Percentiles rank a stretch among this genome's conserved stretches.
phyloP scores from a whole-genome alignment of 2,888 invertebrate genomes.

The Agrotis exclamationis region DNA sequence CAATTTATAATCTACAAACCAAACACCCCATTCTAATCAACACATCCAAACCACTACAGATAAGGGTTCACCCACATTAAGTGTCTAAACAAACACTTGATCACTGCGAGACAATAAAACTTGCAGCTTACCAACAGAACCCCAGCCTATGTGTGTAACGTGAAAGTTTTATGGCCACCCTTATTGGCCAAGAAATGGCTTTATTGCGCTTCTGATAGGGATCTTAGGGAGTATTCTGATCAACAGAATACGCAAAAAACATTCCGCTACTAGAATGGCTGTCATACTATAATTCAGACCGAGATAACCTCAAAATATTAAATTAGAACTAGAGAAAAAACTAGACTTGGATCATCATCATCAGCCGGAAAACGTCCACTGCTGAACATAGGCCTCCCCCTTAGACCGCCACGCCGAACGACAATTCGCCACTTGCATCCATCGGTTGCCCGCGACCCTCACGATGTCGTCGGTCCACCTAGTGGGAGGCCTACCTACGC shows the following conservation, averaged over 20 bases:
- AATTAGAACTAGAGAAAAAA: too few relatives aligned
- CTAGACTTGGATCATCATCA: too few relatives aligned
- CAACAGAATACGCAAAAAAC: background rate
- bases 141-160: conserved; percentile 63
- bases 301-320: too few relatives aligned
- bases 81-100: conserved; percentile 73
- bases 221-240: conserved; percentile 63
- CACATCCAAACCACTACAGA: conserved; percentile 28
- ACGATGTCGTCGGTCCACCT: too few relatives aligned
- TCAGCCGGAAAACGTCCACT: too few relatives aligned
- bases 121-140: conserved; percentile 69
- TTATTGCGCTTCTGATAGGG: conserved; percentile 72
- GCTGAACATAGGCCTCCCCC: too few relatives aligned
- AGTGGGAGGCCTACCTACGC: too few relatives aligned
- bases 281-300: too few relatives aligned
- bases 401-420: too few relatives aligned
- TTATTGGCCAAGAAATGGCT: conserved; percentile 75
- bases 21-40: background rate
- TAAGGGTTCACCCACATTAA: conserved; percentile 63
- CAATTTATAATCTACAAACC: conserved; percentile 15
- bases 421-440: too few relatives aligned
- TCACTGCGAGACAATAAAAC: conserved; percentile 76
- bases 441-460: too few relatives aligned
- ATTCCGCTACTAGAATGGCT: too few relatives aligned
- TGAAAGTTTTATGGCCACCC: conserved; percentile 75